Evolutionary conservation across 92 coral and sea anemone genomes (phyloP), one percentile per base, ranked within the genome.

Genomic region (Parazoanthus atlanticus): DNA sequence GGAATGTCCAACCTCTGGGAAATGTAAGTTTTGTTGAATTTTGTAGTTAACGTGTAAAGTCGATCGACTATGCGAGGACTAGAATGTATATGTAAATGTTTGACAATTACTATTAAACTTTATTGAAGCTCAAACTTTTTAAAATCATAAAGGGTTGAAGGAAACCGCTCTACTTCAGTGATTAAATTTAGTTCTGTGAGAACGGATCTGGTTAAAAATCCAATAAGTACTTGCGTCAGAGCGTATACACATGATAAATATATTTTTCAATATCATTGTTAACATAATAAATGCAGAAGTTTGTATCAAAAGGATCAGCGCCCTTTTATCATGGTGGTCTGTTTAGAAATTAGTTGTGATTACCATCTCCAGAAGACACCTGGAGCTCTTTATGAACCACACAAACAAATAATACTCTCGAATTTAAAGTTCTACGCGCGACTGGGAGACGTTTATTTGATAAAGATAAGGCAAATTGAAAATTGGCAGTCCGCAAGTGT

Each of bases 21-120:
- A 89, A 89, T 91, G 93, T 91, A 88, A 91, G 93, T 91, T 31
- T 69, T 82, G n/a, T 64, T 41, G 28, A 33, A 16, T 8, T 28
- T 28, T 65, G 2, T 8, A 7, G 76, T 74, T 33, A 74, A 74
- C 40, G 6, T 33, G 40, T 33, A 9, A 5, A 30, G 0, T 33
- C 1, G 43, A 74, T 34, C 25, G 76, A 8, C 33, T 38, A 25
- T 29, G 26, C 23, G n/a, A 19, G 36, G 65, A 40, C 13, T 15
- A 67, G n/a, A 83, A 21, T 13, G 12, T 10, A 40, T 11, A 46
- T 46, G 17, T 13, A 31, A 58, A 26, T 13, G 6, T 54, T 26
- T 70, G 64, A 67, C 33, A 70, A 26, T 41, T 9, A 15, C 33
- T 4, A 19, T 70, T 49, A 17, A 26, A 46, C 12, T 70, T 69